Evolutionary conservation across 2,888 invertebrate genomes (phyloP).

Genomic region (Sinopyrophorus schimmeli): DNA sequence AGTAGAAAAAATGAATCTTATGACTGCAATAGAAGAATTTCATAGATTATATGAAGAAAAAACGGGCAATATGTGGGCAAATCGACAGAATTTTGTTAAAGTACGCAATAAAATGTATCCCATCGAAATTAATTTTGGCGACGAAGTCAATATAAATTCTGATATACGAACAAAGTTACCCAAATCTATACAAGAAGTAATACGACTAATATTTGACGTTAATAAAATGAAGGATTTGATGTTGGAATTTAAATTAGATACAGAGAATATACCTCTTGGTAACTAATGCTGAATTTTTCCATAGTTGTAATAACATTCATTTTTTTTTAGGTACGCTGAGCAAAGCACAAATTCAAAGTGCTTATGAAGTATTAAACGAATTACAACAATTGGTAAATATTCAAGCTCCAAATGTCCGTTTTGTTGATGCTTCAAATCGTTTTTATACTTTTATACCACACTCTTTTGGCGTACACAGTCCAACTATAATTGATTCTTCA

Average conservation of each 20-base stretch:
- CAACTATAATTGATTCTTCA: slow-evolving; percentile 76
- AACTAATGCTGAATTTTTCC: slow-evolving; percentile 11
- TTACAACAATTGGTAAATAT: slow-evolving; percentile 63
- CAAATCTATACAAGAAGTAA: slow-evolving; percentile 77
- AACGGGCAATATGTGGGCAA: slow-evolving; percentile 81
- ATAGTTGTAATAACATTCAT: not conserved
- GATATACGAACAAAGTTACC: slow-evolving; percentile 67
- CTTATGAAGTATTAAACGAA: slow-evolving; percentile 79
- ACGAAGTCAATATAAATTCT: slow-evolving; percentile 50
- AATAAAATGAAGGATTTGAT: slow-evolving; percentile 89
- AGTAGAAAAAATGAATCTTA: slow-evolving; percentile 57
- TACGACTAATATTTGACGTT: slow-evolving; percentile 88
- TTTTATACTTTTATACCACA: slow-evolving; percentile 97
- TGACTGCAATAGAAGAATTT: slow-evolving; percentile 68
- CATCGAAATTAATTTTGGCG: slow-evolving; percentile 84
- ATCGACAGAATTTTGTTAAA: slow-evolving; percentile 67
- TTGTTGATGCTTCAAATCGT: slow-evolving; percentile 86
- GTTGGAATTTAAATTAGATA: slow-evolving; percentile 93
- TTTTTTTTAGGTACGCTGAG: slow-evolving; percentile 74
- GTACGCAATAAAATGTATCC: slow-evolving; percentile 78
- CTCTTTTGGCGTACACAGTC: slow-evolving; percentile 82
- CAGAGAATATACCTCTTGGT: slow-evolving; percentile 96
- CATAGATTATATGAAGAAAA: slow-evolving; percentile 66
- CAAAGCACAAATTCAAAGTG: slow-evolving; percentile 83
- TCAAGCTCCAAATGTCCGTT: slow-evolving; percentile 56